phyloP scores from a whole-genome alignment of 2,888 invertebrate genomes.

The Herminia tarsipennalis region DNA sequence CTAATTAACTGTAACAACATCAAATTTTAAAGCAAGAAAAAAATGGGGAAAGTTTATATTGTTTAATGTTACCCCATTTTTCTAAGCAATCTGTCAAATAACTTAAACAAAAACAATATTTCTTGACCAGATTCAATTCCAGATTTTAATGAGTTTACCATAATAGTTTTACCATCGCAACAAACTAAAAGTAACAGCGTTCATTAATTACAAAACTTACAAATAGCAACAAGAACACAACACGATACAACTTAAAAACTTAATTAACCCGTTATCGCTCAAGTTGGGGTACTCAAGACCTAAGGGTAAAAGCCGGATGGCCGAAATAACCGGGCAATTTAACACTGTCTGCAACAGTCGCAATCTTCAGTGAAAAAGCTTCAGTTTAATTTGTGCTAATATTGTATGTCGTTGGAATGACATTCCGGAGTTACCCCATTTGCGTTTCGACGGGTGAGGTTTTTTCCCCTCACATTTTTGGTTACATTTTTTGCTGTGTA shows the following conservation, averaged over 20 bases:
- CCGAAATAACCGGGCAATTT: conserved; percentile 58
- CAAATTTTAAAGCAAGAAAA: too few species aligned
- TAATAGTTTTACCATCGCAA: too few species aligned
- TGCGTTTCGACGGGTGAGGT: conserved; percentile 25
- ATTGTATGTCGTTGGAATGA: conserved; percentile 34
- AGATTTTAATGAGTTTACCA: not conserved
- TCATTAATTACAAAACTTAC: conserved; percentile 25
- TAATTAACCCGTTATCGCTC: conserved; percentile 61
- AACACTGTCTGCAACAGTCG: conserved; percentile 58
- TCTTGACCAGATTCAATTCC: too few species aligned
- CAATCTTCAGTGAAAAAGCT: conserved; percentile 47
- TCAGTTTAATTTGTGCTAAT: conserved; percentile 38
- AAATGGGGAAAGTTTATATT: too few species aligned
- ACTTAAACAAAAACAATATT: too few species aligned
- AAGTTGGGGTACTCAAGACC: conserved; percentile 33
- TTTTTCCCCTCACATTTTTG: conserved; percentile 24
- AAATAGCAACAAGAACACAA: conserved; percentile 37
- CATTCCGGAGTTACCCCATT: conserved; percentile 25
- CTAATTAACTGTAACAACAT: too few species aligned
- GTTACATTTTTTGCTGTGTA: conserved; percentile 19
- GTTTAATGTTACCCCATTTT: too few species aligned
- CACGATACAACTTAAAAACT: conserved; percentile 47
- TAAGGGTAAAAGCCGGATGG: conserved; percentile 46
- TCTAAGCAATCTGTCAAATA: too few species aligned
- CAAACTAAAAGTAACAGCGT: not conserved